A percentile compares a stretch with the other conserved stretches of the same genome.
phyloP scores from a whole-genome alignment of 2,113 vertebrate species.

The Brachypodius melanocephalos region DNA sequence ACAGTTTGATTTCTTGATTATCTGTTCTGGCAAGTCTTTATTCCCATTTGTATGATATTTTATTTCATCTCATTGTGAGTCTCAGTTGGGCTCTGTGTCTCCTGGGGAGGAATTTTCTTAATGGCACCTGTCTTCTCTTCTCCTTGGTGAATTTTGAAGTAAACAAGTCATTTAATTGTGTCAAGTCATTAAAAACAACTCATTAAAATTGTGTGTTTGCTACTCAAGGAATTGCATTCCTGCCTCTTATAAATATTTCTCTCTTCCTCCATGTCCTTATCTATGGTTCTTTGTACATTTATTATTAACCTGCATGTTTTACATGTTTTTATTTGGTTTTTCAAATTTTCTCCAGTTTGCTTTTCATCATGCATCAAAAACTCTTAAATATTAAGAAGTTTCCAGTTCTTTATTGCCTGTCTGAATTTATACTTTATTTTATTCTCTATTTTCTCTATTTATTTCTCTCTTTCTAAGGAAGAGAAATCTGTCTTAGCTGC shows the following conservation, averaged over 20 bases:
- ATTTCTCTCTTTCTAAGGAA: neutral
- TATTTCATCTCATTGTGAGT: neutral
- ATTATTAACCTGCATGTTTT: neutral
- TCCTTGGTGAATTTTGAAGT: conserved; percentile 39
- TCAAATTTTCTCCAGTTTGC: neutral
- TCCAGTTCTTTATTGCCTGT: neutral
- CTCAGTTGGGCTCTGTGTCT: neutral
- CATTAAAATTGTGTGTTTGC: neutral
- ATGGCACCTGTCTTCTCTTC: conserved; percentile 38
- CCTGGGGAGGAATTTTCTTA: conserved; percentile 40
- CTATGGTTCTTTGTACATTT: neutral
- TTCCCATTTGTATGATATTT: conserved; percentile 13
- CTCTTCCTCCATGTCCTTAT: neutral
- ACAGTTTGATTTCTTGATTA: conserved; percentile 5
- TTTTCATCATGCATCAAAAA: neutral
- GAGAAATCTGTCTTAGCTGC: neutral
- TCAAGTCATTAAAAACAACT: neutral
- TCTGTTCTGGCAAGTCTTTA: conserved; percentile 30
- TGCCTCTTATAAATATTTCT: neutral
- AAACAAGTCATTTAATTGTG: conserved; percentile 55
- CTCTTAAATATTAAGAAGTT: neutral
- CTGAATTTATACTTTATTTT: neutral
- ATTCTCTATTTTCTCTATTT: neutral
- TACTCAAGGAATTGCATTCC: neutral
- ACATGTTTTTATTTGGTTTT: neutral